A percentile compares a stretch with the other conserved stretches of the same genome.
Conservation (phyloP, 2,888 invertebrate genomes). For the Drosophila phalerata region DNA sequence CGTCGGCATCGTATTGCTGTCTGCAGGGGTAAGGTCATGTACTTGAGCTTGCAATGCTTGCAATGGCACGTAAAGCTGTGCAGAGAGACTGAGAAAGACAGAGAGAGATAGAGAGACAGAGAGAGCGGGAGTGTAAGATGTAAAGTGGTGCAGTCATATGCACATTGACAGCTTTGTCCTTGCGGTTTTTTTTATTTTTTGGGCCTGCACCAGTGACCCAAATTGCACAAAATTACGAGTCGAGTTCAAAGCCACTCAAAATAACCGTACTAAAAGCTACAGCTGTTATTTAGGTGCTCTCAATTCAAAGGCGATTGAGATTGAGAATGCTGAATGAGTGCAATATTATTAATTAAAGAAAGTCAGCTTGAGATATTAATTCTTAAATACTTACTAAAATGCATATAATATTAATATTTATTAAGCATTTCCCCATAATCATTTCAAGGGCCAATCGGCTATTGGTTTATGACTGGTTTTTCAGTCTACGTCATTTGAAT, state of each 20-base stretch:
- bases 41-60: conserved; percentile 76
- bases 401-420: neutral
- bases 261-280: conserved; percentile 10
- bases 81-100: conserved; percentile 14
- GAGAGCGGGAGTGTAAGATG: conserved; percentile 6
- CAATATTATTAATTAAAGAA: neutral
- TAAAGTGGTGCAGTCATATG: conserved; percentile 45
- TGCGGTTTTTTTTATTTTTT: conserved; percentile 41
- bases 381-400: neutral
- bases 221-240: conserved; percentile 43
- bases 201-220: conserved; percentile 69
- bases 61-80: conserved; percentile 63
- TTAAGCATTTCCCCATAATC: neutral
- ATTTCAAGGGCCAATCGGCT: neutral
- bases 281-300: conserved; percentile 2
- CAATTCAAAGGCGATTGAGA: neutral
- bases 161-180: conserved; percentile 65
- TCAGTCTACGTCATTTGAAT: neutral
- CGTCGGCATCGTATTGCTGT: conserved; percentile 48
- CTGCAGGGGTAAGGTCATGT: conserved; percentile 79
- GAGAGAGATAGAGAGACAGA: conserved; percentile 6
- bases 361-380: neutral
- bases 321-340: neutral
- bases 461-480: neutral
- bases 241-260: conserved; percentile 61